Conservation (phyloP, 2,797 vertebrate species). For the Aeoliscus strigatus region DNA sequence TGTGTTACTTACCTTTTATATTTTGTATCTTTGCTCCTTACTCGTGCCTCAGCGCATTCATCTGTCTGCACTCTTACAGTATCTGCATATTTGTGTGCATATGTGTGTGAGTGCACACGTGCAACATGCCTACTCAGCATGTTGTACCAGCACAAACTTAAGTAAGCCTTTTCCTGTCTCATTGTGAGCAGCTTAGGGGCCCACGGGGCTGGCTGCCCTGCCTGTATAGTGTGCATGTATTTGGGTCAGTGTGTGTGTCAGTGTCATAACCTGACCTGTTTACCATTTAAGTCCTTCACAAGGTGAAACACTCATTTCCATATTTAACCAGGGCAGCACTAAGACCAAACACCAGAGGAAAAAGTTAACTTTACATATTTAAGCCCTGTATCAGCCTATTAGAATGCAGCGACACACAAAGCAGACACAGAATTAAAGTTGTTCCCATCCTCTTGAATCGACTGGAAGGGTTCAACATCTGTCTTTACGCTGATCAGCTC, state of each 20-base stretch:
- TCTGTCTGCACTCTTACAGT: constrained; percentile 8
- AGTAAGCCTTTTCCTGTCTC: constrained; percentile 54
- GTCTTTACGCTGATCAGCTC: constrained; percentile 18
- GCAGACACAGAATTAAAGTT: constrained; percentile 7
- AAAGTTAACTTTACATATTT: neutral
- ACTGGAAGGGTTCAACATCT: constrained; percentile 9
- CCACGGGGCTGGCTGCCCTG: constrained; percentile 20
- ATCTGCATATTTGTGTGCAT: constrained; percentile 5
- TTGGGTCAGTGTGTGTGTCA: constrained; percentile 20
- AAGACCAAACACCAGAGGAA: neutral
- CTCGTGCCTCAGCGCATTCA: constrained; percentile 11
- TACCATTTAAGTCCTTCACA: constrained; percentile 32
- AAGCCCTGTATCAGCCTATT: neutral
- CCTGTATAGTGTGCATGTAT: constrained; percentile 31
- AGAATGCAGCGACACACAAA: neutral
- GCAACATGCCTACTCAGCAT: constrained; percentile 54
- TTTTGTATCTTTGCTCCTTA: constrained; percentile 15
- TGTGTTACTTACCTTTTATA: constrained; percentile 12
- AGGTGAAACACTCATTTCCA: constrained; percentile 23
- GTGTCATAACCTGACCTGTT: constrained; percentile 36
- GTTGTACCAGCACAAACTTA: constrained; percentile 43
- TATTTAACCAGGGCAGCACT: too few relatives aligned
- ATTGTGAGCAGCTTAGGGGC: constrained; percentile 44
- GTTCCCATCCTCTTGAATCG: neutral
- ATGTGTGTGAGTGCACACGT: constrained; percentile 10